Conservation (phyloP, 2,888 invertebrate genomes). For the Sepiola atlantica region DNA sequence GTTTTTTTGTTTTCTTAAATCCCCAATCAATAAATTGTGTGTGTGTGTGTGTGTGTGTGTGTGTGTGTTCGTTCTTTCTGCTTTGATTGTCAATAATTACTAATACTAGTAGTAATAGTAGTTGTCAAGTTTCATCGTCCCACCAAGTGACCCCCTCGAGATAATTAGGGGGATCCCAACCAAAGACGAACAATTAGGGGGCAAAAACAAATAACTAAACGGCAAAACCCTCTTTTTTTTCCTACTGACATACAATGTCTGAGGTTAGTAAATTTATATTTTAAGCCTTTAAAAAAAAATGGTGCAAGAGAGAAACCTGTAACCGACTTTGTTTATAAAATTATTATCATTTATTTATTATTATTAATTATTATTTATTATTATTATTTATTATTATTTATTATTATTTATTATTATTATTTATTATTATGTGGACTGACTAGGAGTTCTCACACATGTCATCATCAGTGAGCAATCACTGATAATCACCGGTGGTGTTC, state of each 20-base stretch:
- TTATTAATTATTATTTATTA: too few species aligned
- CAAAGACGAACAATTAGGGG: background rate
- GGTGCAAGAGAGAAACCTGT: background rate
- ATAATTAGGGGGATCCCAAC: background rate
- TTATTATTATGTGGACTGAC: too few species aligned
- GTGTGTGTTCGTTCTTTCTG: background rate
- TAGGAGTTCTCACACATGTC: too few species aligned
- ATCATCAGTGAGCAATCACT: too few species aligned
- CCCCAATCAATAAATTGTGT: background rate
- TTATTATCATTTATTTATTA: too few species aligned
- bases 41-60: background rate
- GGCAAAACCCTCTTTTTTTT: background rate
- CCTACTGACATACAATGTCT: background rate
- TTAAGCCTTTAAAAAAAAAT: background rate
- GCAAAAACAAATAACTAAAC: background rate
- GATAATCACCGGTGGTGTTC: too few species aligned
- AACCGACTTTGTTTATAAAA: too few species aligned
- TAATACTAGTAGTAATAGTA: background rate
- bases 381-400: too few species aligned
- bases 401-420: too few species aligned
- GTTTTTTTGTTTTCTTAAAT: background rate
- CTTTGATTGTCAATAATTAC: background rate
- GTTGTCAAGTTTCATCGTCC: background rate
- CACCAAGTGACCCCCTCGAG: background rate
- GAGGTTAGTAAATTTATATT: constrained; percentile 4